Evolutionary conservation across 2,113 vertebrate genomes (phyloP), one percentile per base, ranked within the genome.

Genomic region (Barbus barbus): DNA sequence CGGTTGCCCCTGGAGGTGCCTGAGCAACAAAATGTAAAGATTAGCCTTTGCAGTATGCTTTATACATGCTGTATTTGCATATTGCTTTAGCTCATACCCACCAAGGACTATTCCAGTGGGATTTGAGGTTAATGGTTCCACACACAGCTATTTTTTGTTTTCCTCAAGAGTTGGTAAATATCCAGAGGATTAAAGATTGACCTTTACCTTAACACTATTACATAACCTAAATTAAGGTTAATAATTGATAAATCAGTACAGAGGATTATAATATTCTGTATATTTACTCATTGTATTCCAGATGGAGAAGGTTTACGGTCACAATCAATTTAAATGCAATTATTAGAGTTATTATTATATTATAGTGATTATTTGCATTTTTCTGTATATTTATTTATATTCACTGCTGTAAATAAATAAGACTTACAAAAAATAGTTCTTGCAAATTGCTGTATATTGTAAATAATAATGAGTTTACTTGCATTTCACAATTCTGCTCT

Each of bases 21-120:
- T 51, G 63, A 79, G 65, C 65, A 74, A 56, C 63, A 65, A 31
- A 72, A 67, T 73, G 11, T 31, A 41, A 28, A 20, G 31, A 86
- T 88, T 84, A 84, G 44, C 78, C 33, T 20, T 24, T 26, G 44
- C 67, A 79, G 82, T 63, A 69, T 61, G 11, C n/a, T 48, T 48
- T 76, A 72, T 46, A 38, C 33, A 53, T n/a, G 53, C 6, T 22
- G 36, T 63, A 18, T 46, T 46, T 63, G 41, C 7, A 9, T 26
- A 60, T 78, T 6, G 14, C 61, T 26, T 53, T 14, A 24, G 48
- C 78, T 63, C 44, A 8, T 12, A 56, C 20, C 72, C n/a, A 76
- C n/a, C 22, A 24, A 53, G 51, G 60, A 61, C 65, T 31, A 74
- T 67, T 74, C 86, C 83, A 31, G 56, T 8, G 67, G 61, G 80